Evolutionary conservation across 2,797 vertebrate species (phyloP), one percentile per base, ranked within the genome.

Genomic region (Brachyrhaphis roseni): DNA sequence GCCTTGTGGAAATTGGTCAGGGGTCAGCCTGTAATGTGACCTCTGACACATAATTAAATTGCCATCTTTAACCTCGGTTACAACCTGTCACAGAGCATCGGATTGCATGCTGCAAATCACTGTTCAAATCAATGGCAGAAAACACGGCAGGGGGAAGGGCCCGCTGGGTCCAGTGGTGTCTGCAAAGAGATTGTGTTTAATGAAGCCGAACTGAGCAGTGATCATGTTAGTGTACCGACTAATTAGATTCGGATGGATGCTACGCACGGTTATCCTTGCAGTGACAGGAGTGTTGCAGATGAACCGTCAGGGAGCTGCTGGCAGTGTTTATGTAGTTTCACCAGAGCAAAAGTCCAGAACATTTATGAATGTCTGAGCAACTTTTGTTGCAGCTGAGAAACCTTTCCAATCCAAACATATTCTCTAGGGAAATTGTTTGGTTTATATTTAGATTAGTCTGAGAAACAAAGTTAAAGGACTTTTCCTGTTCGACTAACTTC

Each of bases 1-100:
- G 84, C 84, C 83, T 59, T 72, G 78, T 55, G 78, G 78, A 78
- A 51, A 81, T 23, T 68, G 92, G 88, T 94, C 92, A 91, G 86
- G 85, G 93, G 93, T 95, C 92, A 88, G 76, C 73, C 76, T 88
- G 88, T 93, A 95, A 94, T 91, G 90, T 94, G 94, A 95, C 93
- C 95, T 95, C 88, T 94, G 94, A 94, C 93, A 94, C 91, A 94
- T 95, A 95, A 96, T 95, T 94, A 96, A 95, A 96, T 94, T 89
- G 93, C 91, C 93, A 94, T 95, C 90, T 95, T 95, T 96, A 96
- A 96, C 95, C 94, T 95, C 94, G 84, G 92, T 95, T 94, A 94
- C 91, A 90, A 83, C 86, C 90, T 91, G 94, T 94, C 95, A 95
- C 87, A 78, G 81, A 75, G 86, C 94, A 94, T 95, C 76, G 90